Conservation (phyloP, 2,113 vertebrate species). For the Myrmophylax atrothorax region DNA sequence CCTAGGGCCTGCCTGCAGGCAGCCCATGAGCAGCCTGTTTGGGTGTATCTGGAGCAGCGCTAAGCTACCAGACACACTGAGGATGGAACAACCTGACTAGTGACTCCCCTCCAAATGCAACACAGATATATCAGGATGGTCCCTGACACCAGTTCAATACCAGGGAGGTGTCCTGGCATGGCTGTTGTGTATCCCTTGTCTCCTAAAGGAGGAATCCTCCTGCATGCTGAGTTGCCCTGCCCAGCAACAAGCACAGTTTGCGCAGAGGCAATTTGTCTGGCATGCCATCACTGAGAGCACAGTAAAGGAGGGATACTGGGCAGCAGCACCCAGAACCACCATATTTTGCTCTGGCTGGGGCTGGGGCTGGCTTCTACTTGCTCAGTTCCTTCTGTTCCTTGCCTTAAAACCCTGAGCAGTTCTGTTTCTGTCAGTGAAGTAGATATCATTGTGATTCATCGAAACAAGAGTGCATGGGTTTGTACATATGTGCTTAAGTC, state of each 20-base stretch:
- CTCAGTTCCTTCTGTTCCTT: neutral
- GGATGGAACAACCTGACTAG: neutral
- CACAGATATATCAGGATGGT: neutral
- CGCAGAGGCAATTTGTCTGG: neutral
- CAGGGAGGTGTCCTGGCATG: neutral
- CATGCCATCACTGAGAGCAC: neutral
- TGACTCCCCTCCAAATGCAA: neutral
- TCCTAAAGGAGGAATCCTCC: neutral
- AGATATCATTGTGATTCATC: neutral
- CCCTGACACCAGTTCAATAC: neutral
- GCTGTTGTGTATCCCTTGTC: neutral
- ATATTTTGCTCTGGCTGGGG: accelerated
- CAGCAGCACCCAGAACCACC: accelerated
- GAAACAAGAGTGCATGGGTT: neutral
- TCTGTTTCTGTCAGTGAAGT: neutral
- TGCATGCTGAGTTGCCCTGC: accelerated
- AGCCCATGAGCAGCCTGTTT: slow-evolving; percentile 6
- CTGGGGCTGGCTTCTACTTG: neutral
- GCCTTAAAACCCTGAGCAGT: neutral
- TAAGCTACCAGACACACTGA: neutral
- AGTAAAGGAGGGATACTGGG: neutral
- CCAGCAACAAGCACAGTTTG: accelerated
- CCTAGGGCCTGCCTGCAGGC: slow-evolving; percentile 55
- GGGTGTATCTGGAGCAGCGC: neutral
- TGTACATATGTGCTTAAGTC: neutral